Evolutionary conservation across 2,888 invertebrate genomes (phyloP).

Genomic region (Mythimna loreyi): DNA sequence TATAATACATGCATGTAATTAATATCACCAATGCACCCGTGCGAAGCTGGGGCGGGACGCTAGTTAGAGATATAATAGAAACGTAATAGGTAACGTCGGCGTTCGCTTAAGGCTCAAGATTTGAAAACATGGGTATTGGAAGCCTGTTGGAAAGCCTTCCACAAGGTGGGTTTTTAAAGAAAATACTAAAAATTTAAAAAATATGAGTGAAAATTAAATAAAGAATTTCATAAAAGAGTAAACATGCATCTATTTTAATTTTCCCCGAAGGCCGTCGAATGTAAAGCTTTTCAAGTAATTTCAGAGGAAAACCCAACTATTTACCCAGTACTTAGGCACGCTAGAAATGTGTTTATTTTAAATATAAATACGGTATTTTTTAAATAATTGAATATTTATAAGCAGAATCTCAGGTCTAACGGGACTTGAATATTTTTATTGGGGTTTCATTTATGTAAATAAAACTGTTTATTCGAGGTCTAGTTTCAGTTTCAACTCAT

Average conservation of each 20-base stretch:
- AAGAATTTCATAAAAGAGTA: slow-evolving; percentile 7
- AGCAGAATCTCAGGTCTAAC: neutral
- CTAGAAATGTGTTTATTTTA: slow-evolving; percentile 13
- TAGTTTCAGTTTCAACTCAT: neutral
- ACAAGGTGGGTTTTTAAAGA: no score
- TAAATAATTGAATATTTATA: slow-evolving; percentile 18
- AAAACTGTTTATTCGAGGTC: neutral
- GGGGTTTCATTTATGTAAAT: neutral
- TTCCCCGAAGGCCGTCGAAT: slow-evolving; percentile 14
- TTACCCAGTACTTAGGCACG: slow-evolving; percentile 3
- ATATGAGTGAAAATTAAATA: neutral
- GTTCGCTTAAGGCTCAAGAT: no score
- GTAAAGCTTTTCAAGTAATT: slow-evolving; percentile 19
- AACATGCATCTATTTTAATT: slow-evolving; percentile 14
- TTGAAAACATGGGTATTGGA: no score
- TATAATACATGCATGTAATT: no score
- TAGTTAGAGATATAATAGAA: no score
- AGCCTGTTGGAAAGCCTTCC: no score
- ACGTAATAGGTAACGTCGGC: no score
- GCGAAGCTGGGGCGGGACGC: no score
- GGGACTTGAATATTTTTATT: slow-evolving; percentile 3
- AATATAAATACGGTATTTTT: slow-evolving; percentile 10
- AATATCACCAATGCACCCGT: no score
- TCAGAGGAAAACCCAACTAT: neutral
- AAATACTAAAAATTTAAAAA: no score